Conservation (phyloP, 2,113 vertebrate genomes). For the Apaloderma vittatum region DNA sequence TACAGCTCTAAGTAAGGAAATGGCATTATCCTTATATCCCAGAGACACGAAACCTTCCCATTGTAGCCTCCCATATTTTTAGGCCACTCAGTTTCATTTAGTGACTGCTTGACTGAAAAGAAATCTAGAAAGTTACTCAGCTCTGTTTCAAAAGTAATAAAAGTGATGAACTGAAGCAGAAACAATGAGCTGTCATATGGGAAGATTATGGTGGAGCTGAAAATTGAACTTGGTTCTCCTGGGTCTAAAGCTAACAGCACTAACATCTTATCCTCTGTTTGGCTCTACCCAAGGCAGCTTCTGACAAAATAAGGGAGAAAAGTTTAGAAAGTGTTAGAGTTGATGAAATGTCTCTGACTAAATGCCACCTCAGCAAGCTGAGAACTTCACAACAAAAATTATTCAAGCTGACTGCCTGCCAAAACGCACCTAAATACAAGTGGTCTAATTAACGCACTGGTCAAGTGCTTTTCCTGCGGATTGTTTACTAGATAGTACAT, state of each 20-base stretch:
- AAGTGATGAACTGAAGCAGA: conserved; percentile 29
- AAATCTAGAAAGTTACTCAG: neutral
- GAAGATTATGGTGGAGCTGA: neutral
- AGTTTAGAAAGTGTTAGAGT: neutral
- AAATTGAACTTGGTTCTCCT: neutral
- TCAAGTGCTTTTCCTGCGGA: neutral
- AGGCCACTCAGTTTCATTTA: neutral
- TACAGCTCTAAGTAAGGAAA: neutral
- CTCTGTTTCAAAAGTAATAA: conserved; percentile 25
- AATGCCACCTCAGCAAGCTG: neutral
- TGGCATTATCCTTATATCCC: neutral
- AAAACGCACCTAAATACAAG: neutral
- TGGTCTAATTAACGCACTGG: neutral
- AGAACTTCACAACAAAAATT: neutral
- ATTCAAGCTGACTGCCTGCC: neutral
- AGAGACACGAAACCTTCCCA: neutral
- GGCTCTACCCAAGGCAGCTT: neutral
- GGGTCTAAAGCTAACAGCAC: neutral
- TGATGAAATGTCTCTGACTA: neutral
- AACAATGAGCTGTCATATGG: neutral
- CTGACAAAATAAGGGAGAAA: neutral
- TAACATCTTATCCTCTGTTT: neutral
- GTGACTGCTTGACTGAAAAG: neutral
- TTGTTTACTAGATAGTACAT: neutral
- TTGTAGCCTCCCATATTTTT: neutral